These are phyloP conservation scores for Azemiops feae DNA, from an alignment of 2,113 vertebrate genomes.

Conservation along the genomic window DNA sequence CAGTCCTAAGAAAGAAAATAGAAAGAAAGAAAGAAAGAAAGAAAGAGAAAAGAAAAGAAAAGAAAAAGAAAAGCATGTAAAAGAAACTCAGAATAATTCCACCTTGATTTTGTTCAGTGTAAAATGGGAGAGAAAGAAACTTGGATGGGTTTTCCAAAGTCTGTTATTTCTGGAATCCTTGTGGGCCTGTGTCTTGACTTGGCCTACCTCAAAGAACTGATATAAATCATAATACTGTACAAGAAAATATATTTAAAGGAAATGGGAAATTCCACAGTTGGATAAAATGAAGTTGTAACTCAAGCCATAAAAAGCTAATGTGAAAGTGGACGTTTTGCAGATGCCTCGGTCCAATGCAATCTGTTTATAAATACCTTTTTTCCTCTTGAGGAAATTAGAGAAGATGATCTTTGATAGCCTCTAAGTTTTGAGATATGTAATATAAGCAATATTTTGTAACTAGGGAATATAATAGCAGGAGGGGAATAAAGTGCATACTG, in stretches of 20 bases:
- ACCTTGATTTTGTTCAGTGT: background rate
- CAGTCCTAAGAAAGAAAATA: background rate
- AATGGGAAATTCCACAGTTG: conserved; percentile 19
- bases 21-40: background rate
- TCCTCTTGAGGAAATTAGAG: background rate
- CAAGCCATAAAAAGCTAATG: background rate
- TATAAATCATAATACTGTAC: background rate
- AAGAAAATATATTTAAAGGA: background rate
- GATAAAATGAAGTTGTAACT: background rate
- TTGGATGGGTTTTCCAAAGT: background rate
- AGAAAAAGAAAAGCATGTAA: background rate
- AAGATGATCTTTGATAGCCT: conserved; percentile 19
- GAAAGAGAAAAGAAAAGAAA: background rate
- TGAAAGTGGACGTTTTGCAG: background rate
- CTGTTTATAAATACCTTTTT: background rate
- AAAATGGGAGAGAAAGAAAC: background rate
- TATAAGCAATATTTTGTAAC: background rate
- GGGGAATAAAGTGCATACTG: too few species aligned
- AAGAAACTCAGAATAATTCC: background rate
- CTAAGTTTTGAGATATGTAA: background rate
- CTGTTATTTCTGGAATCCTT: background rate
- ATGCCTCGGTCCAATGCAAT: background rate
- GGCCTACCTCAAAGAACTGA: background rate
- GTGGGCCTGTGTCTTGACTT: background rate
- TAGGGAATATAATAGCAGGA: background rate